Evolutionary conservation across 2,888 invertebrate species (phyloP).

Genomic region (Oscheius sp.): DNA sequence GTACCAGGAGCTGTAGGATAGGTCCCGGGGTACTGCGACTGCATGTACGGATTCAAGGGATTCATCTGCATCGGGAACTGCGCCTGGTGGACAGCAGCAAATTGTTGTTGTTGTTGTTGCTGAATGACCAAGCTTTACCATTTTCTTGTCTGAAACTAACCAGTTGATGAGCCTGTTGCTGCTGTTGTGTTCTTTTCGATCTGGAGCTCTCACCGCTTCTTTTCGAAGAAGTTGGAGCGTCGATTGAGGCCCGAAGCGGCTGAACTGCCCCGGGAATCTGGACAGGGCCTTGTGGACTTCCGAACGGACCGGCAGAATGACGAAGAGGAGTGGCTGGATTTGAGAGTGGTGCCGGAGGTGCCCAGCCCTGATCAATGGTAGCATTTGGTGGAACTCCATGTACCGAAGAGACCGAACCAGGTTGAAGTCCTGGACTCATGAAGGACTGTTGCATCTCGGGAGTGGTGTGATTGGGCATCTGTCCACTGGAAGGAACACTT

Average conservation of each 20-base stretch:
- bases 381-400: conserved; percentile 47
- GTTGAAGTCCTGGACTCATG: conserved; percentile 52
- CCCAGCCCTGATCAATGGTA: conserved; percentile 12
- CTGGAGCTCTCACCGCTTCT: conserved; percentile 19
- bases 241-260: conserved; percentile 2
- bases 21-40: background rate
- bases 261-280: conserved; percentile 3
- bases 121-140: background rate
- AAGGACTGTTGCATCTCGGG: conserved; percentile 51
- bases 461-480: conserved; percentile 42
- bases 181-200: conserved; percentile 25
- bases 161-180: conserved; percentile 17
- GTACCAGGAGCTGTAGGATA: conserved; percentile 1
- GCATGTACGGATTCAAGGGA: conserved; percentile 23
- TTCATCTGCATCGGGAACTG: conserved; percentile 21
- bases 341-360: background rate
- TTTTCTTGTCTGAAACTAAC: background rate
- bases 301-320: conserved; percentile 20
- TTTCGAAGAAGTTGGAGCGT: conserved; percentile 7
- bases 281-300: conserved; percentile 27
- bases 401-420: conserved; percentile 51
- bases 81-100: background rate
- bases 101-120: conserved; percentile 14
- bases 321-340: conserved; percentile 14
- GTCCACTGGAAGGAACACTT: conserved; percentile 50